Base-by-base conservation (phyloP, 1,140 invertebrate genomes). In the Cydia splendana region DNA sequence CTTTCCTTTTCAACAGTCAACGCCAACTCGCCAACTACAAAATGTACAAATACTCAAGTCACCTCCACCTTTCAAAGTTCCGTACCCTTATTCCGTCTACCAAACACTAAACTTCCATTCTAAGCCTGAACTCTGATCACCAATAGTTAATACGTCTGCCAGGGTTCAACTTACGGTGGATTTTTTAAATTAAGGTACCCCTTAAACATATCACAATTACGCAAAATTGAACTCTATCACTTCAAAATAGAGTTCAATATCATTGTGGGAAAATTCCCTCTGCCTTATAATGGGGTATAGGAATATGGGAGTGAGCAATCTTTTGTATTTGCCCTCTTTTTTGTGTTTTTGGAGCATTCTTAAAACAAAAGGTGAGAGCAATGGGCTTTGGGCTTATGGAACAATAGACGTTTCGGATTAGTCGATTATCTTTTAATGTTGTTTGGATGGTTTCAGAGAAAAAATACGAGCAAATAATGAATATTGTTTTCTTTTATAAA, bases 261-360 rank as follows among this genome's bases (percentile, higher is more conserved):
- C 9, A 42, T 42, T 42, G 9, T 42, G 7, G 9, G 7, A 10
- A 10, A 10, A 42, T 42, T 2, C 7, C 6, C 34, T 1, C 5
- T 42, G 38, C 34, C 34, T 9, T 10, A 42, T 42, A 42, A 42
- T 10, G 7, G n/a, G 15, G 15, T 57, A 18, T 18, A 13, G n/a
- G 15, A 15, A n/a, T n/a, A 18, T 7, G 15, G 3, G 7, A 53
- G 3, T 62, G 20, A 62, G 57, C 15, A 42, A 42, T 71, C 30
- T 45, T 71, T 71, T 71, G 67, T 71, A 18, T 45, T 71, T 71
- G 34, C 34, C 65, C 38, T 71, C 67, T 71, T 71, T 71, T 15
- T 71, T 71, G 30, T 69, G 34, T 71, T 71, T 71, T 71, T 71
- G 67, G 45, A 71, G 67, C 34, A 71, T 71, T 71, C 24, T 18